Conservation (phyloP, 92 coral and sea anemone genomes). For the Heteractis magnifica region DNA sequence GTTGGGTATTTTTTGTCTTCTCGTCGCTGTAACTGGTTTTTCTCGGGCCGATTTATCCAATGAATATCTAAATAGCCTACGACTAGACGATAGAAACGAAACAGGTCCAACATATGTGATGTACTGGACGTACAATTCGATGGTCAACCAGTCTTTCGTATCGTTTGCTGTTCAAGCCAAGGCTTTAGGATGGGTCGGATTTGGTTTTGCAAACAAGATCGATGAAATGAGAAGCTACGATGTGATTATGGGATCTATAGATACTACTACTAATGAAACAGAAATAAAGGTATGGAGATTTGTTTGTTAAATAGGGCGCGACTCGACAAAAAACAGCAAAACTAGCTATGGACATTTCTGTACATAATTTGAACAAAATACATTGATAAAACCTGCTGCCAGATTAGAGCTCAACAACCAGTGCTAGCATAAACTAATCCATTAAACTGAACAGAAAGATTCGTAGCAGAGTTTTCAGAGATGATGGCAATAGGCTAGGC, state of each 20-base stretch:
- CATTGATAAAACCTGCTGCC: too few relatives aligned
- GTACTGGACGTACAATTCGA: neutral
- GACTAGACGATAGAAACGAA: neutral
- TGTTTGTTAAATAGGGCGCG: neutral
- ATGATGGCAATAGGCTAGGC: too few relatives aligned
- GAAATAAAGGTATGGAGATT: neutral
- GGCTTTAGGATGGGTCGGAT: slow-evolving; percentile 33
- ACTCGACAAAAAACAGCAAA: neutral
- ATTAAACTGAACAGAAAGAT: too few relatives aligned
- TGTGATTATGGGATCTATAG: slow-evolving; percentile 17
- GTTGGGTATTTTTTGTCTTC: neutral
- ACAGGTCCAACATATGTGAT: neutral
- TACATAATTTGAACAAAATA: too few relatives aligned
- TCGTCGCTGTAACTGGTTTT: neutral
- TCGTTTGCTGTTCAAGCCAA: slow-evolving; percentile 21
- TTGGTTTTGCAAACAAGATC: slow-evolving; percentile 36
- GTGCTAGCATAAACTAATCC: too few relatives aligned
- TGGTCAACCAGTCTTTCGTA: neutral
- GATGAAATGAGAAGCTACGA: slow-evolving; percentile 33
- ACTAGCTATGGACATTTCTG: too few relatives aligned
- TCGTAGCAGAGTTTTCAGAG: too few relatives aligned
- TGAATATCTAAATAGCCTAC: neutral
- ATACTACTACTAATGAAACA: neutral
- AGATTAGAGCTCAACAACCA: too few relatives aligned
- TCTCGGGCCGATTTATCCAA: neutral